Percentiles rank a stretch among this genome's conserved stretches.
phyloP scores from a whole-genome alignment of 1,140 invertebrate species.

The Bilobella aurantiaca region DNA sequence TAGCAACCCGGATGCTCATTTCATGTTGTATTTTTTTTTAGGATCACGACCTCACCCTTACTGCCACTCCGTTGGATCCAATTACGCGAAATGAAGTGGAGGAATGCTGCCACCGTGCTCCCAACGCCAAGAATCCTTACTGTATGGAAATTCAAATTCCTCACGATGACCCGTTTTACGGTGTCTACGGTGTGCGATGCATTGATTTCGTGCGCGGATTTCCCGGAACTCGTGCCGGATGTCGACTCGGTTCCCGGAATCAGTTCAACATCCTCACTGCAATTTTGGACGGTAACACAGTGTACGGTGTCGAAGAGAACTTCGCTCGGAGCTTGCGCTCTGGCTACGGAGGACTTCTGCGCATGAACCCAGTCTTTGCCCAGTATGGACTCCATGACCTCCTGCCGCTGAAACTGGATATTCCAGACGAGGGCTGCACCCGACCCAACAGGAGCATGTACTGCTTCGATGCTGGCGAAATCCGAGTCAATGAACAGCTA shows the following conservation, averaged over 20 bases:
- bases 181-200: constrained; percentile 67
- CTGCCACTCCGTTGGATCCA: constrained; percentile 70
- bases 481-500: constrained; percentile 84
- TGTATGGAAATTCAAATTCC: constrained; percentile 84
- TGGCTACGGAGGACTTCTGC: constrained; percentile 62
- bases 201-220: constrained; percentile 79
- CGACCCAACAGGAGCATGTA: constrained; percentile 74
- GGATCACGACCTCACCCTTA: constrained; percentile 86
- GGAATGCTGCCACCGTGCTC: constrained; percentile 68
- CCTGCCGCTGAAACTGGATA: constrained; percentile 74
- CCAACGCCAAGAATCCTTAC: constrained; percentile 71
- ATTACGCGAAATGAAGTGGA: constrained; percentile 73
- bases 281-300: constrained; percentile 69
- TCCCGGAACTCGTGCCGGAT: constrained; percentile 67
- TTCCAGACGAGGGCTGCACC: constrained; percentile 86
- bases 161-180: constrained; percentile 82
- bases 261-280: constrained; percentile 75
- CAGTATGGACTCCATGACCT: constrained; percentile 80
- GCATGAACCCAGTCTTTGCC: constrained; percentile 78
- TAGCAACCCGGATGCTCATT: too few species aligned
- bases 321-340: constrained; percentile 65
- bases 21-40: too few species aligned
- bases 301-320: constrained; percentile 68
- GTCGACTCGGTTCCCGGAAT: constrained; percentile 58
- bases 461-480: constrained; percentile 86